Evolutionary conservation across 2,113 vertebrate genomes (phyloP).

Genomic region (Ciconia stormi): DNA sequence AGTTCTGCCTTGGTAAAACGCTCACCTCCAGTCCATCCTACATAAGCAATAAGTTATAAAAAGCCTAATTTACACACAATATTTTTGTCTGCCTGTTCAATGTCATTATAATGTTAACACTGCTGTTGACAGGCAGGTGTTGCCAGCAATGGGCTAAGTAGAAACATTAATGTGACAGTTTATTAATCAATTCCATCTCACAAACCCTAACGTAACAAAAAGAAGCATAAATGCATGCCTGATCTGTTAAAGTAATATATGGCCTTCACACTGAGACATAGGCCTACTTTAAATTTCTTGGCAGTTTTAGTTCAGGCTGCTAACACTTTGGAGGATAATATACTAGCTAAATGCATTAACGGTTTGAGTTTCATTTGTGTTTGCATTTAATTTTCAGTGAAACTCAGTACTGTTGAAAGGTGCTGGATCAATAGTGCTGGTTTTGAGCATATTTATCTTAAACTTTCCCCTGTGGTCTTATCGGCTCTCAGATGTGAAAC

Average conservation of each 20-base stretch:
- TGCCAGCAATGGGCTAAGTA: conserved; percentile 2
- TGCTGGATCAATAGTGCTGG: background rate
- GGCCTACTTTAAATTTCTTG: background rate
- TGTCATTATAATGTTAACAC: background rate
- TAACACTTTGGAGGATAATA: background rate
- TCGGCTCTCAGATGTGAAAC: background rate
- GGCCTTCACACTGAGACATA: background rate
- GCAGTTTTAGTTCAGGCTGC: background rate
- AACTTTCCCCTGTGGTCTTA: background rate
- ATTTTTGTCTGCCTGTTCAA: background rate
- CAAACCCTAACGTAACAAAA: background rate
- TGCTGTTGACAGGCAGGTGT: background rate
- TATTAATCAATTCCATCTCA: background rate
- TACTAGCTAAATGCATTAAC: background rate
- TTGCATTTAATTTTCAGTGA: conserved; percentile 5
- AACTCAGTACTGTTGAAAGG: background rate
- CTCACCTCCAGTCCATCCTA: background rate
- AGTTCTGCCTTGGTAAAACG: background rate
- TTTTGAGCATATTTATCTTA: background rate
- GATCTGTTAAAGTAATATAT: background rate
- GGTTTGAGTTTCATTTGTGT: background rate
- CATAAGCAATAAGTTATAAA: background rate
- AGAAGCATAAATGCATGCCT: background rate
- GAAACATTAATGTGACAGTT: conserved; percentile 19
- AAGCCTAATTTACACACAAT: background rate